These are phyloP conservation scores for Plectropomus leopardus DNA, from an alignment of 2,113 vertebrate species.

Conservation along the genomic window DNA sequence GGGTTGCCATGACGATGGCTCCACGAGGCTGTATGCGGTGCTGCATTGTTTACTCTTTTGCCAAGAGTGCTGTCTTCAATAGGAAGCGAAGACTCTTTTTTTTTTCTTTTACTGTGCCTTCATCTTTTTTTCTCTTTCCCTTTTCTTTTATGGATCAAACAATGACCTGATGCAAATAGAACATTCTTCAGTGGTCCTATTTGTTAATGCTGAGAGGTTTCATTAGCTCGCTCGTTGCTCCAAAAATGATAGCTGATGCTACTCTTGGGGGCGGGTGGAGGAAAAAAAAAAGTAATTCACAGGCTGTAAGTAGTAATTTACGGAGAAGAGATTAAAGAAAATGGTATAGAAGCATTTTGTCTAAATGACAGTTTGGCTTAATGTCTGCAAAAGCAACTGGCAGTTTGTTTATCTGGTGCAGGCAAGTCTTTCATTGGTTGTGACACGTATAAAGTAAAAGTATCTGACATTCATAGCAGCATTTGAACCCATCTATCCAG, in stretches of 20 bases:
- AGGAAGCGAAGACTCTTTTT: conserved; percentile 64
- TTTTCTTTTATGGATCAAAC: conserved; percentile 71
- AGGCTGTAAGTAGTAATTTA: conserved; percentile 71
- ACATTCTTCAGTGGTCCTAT: conserved; percentile 67
- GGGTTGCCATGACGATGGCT: conserved; percentile 96
- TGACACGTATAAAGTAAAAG: conserved; percentile 17
- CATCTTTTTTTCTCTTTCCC: conserved; percentile 40
- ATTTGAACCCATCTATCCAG: conserved; percentile 26
- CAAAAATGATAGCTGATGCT: conserved; percentile 70
- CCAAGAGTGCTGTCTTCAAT: conserved; percentile 76
- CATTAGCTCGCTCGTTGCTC: conserved; percentile 73
- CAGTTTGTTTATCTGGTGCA: conserved; percentile 42
- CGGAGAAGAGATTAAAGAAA: conserved; percentile 64
- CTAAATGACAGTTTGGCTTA: conserved; percentile 63
- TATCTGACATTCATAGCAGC: conserved; percentile 1
- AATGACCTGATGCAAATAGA: conserved; percentile 73
- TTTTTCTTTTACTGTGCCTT: conserved; percentile 10
- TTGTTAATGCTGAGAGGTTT: conserved; percentile 77
- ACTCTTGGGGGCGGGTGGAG: conserved; percentile 16
- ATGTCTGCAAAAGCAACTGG: conserved; percentile 55
- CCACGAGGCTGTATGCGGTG: conserved; percentile 87
- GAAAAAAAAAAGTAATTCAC: conserved; percentile 48
- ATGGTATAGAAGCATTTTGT: conserved; percentile 68
- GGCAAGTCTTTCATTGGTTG: conserved; percentile 6
- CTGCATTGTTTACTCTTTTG: conserved; percentile 92